A percentile compares a stretch with the other conserved stretches of the same genome.
Conservation (phyloP, 1,140 invertebrate species). For the Mya arenaria region DNA sequence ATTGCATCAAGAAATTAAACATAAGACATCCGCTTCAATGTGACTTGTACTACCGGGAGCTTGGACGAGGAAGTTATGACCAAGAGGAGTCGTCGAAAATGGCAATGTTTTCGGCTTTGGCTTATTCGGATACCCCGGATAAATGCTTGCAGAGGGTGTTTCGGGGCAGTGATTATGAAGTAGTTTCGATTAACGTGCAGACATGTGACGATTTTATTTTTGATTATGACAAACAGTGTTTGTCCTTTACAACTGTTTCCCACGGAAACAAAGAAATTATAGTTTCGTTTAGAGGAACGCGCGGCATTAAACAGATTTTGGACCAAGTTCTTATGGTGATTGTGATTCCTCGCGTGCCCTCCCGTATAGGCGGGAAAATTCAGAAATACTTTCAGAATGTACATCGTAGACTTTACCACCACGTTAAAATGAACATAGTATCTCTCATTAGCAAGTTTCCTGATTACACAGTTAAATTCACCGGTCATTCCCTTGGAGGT, state of each 20-base stretch:
- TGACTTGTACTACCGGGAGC: not conserved
- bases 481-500: slow-evolving; percentile 47
- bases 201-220: slow-evolving; percentile 46
- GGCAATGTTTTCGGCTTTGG: slow-evolving; percentile 39
- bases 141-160: slow-evolving; percentile 17
- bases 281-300: slow-evolving; percentile 39
- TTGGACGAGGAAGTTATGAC: not conserved
- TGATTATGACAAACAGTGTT: slow-evolving; percentile 47
- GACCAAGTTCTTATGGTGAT: slow-evolving; percentile 34
- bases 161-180: slow-evolving; percentile 23
- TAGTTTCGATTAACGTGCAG: not conserved
- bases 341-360: not conserved
- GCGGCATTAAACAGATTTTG: slow-evolving; percentile 33
- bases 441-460: slow-evolving; percentile 22
- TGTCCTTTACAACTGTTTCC: slow-evolving; percentile 23
- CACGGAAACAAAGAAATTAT: slow-evolving; percentile 36
- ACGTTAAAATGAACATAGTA: not conserved
- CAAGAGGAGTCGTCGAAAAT: slow-evolving; percentile 25
- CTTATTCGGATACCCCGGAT: slow-evolving; percentile 34
- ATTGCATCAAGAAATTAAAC: not conserved
- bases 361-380: slow-evolving; percentile 31
- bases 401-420: slow-evolving; percentile 15
- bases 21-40: not conserved
- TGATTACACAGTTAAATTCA: slow-evolving; percentile 26
- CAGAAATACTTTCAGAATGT: slow-evolving; percentile 45